Conservation (phyloP, 1,140 invertebrate genomes). For the Centruroides vittatus region DNA sequence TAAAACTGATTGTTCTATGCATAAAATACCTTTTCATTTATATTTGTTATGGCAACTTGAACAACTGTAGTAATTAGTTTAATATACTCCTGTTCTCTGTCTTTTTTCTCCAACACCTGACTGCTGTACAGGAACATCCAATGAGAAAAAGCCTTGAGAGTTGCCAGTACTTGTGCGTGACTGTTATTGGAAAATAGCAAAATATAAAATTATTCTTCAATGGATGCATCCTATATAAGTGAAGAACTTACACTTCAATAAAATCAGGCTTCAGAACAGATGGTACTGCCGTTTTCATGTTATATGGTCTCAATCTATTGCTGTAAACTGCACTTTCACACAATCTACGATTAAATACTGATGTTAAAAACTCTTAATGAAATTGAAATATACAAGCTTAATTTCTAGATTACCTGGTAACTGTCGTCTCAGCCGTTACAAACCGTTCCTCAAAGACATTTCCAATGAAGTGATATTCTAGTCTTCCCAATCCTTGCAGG, state of each 20-base stretch:
- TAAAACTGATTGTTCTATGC: not conserved
- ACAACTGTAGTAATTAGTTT: slow-evolving; percentile 23
- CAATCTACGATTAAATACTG: slow-evolving; percentile 21
- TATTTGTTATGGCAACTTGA: slow-evolving; percentile 23
- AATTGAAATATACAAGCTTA: too few relatives aligned
- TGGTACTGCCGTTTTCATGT: slow-evolving; percentile 29
- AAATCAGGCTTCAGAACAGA: slow-evolving; percentile 33
- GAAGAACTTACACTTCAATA: slow-evolving; percentile 34
- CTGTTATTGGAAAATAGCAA: slow-evolving; percentile 29
- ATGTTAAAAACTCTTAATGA: too few relatives aligned
- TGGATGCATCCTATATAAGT: not conserved
- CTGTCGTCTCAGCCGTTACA: slow-evolving; percentile 3
- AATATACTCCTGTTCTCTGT: slow-evolving; percentile 25
- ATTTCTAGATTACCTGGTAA: not conserved
- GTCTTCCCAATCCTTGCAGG: slow-evolving; percentile 43
- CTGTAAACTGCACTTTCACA: slow-evolving; percentile 31
- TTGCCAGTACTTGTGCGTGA: slow-evolving; percentile 50
- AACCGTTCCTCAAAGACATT: slow-evolving; percentile 27
- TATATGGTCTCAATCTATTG: slow-evolving; percentile 30
- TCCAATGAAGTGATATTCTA: slow-evolving; percentile 42
- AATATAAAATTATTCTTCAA: not conserved
- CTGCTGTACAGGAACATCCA: slow-evolving; percentile 36
- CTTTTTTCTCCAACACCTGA: slow-evolving; percentile 21
- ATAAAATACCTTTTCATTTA: slow-evolving; percentile 26
- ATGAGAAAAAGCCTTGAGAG: slow-evolving; percentile 48